Evolutionary conservation across 2,113 vertebrate genomes (phyloP), one percentile per base, ranked within the genome.

Genomic region (Urocolius indicus): DNA sequence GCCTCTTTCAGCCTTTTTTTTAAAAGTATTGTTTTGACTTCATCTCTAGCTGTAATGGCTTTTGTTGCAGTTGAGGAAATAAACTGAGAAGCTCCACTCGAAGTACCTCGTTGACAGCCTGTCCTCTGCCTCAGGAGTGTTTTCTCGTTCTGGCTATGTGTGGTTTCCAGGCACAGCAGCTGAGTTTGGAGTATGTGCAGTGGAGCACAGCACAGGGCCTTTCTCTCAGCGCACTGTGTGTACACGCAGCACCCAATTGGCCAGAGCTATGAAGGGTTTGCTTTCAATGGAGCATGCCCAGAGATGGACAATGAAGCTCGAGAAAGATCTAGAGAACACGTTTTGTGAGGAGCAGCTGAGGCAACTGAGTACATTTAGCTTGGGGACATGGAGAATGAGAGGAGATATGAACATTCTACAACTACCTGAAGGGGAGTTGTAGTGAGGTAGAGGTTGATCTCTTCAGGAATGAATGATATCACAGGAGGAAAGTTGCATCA

Each of bases 141-240:
- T 86, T 77, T 86, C 32, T 38, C 13, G 29, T 57, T 73, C 54
- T 77, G 75, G 49, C 63, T 34, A 8, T 3, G 3, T 4, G 27
- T 63, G 45, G 3, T 21, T 84, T 92, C 83, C 45, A 92, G 55
- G 34, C 6, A 0, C 10, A 65, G 51, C 2, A 1, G 49, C 48
- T 1, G 15, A 54, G 14, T 89, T 95, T 62, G 2, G 12, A 72
- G 49, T 58, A 62, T 2, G 1, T 34, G 5, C 46, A 57, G 30
- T 61, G 2, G 6, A 84, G 73, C 36, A 32, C 2, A 0, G 92
- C 3, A 8, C 41, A 45, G 65, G 45, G 51, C 16, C 68, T 92
- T 81, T 72, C 1, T 6, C n/a, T 54, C 3, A 3, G 52, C 52
- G 48, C 77, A 81, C 17, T 4, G 1, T 1, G 0, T 36, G 59